These are phyloP conservation scores for Anticlea derivata DNA, from an alignment of 2,888 invertebrate species.

Conservation along the genomic window DNA sequence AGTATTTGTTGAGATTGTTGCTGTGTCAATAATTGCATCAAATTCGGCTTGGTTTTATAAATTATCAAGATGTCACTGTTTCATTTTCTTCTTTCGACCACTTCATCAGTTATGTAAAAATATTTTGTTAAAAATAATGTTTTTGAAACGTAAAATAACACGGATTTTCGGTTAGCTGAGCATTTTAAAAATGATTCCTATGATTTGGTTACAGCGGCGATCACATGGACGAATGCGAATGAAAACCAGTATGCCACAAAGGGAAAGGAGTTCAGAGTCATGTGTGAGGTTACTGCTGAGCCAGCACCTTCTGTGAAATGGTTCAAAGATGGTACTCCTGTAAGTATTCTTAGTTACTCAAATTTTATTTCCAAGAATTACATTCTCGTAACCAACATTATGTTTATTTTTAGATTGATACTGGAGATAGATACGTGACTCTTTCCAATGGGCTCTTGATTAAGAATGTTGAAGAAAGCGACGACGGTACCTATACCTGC, in stretches of 20 bases:
- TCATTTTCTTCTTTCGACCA: no score
- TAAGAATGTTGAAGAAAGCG: slow-evolving; percentile 89
- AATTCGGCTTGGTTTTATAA: no score
- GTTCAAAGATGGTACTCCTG: slow-evolving; percentile 89
- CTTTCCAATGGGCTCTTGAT: slow-evolving; percentile 90
- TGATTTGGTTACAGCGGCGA: slow-evolving; percentile 86
- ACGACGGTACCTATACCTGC: slow-evolving; percentile 94
- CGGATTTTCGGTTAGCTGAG: no score
- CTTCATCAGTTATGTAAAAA: no score
- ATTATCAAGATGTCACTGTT: no score
- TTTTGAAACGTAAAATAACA: no score
- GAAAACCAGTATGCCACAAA: slow-evolving; percentile 91
- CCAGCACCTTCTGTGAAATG: slow-evolving; percentile 94
- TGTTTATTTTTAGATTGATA: slow-evolving; percentile 77
- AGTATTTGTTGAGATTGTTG: no score
- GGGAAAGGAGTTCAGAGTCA: slow-evolving; percentile 89
- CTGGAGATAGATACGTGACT: slow-evolving; percentile 88
- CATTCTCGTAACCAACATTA: background rate
- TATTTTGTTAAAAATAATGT: no score
- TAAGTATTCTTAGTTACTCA: slow-evolving; percentile 65
- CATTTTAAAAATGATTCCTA: background rate
- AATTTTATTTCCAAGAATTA: no score
- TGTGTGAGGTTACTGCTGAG: slow-evolving; percentile 93
- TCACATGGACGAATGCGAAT: slow-evolving; percentile 94
- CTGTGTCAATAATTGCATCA: no score